Evolutionary conservation across 1,140 invertebrate genomes (phyloP), one percentile per base, ranked within the genome.

Genomic region (Hirudo medicinalis): DNA sequence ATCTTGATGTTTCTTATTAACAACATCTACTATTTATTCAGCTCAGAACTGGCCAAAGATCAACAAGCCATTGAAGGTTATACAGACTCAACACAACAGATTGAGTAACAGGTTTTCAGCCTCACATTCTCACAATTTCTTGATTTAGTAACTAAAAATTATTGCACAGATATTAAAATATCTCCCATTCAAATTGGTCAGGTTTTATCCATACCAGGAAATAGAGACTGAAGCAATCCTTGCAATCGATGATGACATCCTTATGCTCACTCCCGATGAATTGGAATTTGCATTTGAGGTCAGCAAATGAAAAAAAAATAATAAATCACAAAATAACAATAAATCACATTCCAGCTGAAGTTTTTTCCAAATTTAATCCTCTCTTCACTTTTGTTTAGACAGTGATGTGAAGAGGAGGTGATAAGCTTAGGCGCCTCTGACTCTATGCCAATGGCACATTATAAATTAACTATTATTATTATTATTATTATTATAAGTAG

Each of bases 201-300:
- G 96, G 69, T 99, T 99, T 83, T 83, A 97, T 69, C 96, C 96
- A 0, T 94, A 93, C 78, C 89, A 94, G 80, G 88, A 90, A 29
- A 94, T 99, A 72, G 90, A 98, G 82, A 99, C 96, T 0, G 97
- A 99, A 83, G 95, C 95, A 11, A 88, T 99, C 70, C 85, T 99
- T 4, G 96, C 92, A 0, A 88, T 99, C 4, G 97, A 99, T 79
- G 97, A 99, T 81, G 96, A 99, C 82, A 94, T 94, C n/a, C 91
- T 96, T 82, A 84, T 99, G 54, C 83, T 97, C 90, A 75, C 94
- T 92, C 79, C 90, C 8, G 95, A 99, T 82, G 97, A 99, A 83
- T 94, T 99, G 72, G 88, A 99, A 73, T 98, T 99, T 84, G 95
- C 92, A 20, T 99, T 98, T 79, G 87, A 90, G 89, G 90, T 83